Evolutionary conservation across 2,888 invertebrate species (phyloP), one percentile per base, ranked within the genome.

Genomic region (Idaea biselata): DNA sequence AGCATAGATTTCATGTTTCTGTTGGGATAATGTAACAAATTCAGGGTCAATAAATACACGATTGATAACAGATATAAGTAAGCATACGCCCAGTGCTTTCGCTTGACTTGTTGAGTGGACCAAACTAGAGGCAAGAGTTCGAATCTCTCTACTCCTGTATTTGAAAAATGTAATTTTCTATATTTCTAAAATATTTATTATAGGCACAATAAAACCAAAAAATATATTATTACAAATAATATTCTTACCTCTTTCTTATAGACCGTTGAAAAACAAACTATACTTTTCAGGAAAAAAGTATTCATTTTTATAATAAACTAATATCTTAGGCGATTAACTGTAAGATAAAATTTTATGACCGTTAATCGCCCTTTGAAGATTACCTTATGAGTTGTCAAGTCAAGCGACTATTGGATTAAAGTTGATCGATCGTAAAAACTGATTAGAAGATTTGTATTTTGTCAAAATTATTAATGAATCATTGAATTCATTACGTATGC

Each of bases 1-100:
- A 82, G 66, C 71, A 82, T 71, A 65, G 70, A 74, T 61, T 79
- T 78, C 82, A 82, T 82, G 57, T 64, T 73, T 17, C 56, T 56
- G 53, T 44, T 44, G 44, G 32, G 11, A 44, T 14, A 44, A 44
- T 7, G 0, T 44, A 7, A 1, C 44, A 44, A 44, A 44, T 7
- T 11, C 25, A 1, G 3, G 25, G 5, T 25, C 25, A 25, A 5
- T 25, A 25, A 25, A 25, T 25, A 25, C 25, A 25, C 3, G 25
- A 25, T 25, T 3, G 5, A 25, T 3, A 25, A 25, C 25, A 25
- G 25, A 25, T 25, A 25, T 25, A 5, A 25, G 25, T 25, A 25
- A 5, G 25, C n/a, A n/a, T 25, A 1, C 25, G 25, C 25, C 25
- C 5, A 25, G 25, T 25, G 25, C 25, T 25, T 5, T 3, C 1